Evolutionary conservation across 2,797 vertebrate species (phyloP), one percentile per base, ranked within the genome.

Genomic region (Prunella strophiata): DNA sequence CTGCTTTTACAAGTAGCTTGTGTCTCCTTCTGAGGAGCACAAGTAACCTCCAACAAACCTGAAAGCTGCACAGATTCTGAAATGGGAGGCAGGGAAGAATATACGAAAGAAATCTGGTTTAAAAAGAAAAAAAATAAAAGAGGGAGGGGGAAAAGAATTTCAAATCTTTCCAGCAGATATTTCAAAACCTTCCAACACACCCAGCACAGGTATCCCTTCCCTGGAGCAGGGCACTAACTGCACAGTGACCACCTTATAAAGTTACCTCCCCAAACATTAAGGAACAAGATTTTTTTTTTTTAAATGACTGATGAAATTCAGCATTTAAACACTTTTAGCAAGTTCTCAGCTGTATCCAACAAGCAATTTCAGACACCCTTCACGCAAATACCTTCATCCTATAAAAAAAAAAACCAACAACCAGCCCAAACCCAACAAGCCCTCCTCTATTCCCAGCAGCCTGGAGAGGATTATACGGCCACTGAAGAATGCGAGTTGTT

Each of bases 241-340:
- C 81, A 16, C 22, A 83, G 85, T 15, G 71, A 76, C 93, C 70
- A 78, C 81, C 85, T 63, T 30, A 48, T 19, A 30, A 88, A 96
- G 89, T 93, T 94, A 48, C 83, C 79, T 67, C 7, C 4, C 19
- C 2, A 4, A 51, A 52, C 45, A 85, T 30, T 13, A 4, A 27
- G 14, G 25, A 26, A n/a, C 29, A 11, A 13, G 36, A 91, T 2
- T 2, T 26, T 36, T 48, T 57, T 76, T 29, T 50, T 54, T 48
- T 25, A 50, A 73, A 34, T 19, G 73, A 62, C 29, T 18, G 32
- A 40, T 6, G 36, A 59, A 63, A 75, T 29, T 55, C 29, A 4
- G 3, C 45, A 54, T 82, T 94, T 55, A 66, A 84, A 87, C 57
- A 73, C 59, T n/a, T 34, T 27, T 34, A 80, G 54, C 61, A 77